phyloP scores from a whole-genome alignment of 2,797 vertebrate genomes.

The Brachymystax lenok region DNA sequence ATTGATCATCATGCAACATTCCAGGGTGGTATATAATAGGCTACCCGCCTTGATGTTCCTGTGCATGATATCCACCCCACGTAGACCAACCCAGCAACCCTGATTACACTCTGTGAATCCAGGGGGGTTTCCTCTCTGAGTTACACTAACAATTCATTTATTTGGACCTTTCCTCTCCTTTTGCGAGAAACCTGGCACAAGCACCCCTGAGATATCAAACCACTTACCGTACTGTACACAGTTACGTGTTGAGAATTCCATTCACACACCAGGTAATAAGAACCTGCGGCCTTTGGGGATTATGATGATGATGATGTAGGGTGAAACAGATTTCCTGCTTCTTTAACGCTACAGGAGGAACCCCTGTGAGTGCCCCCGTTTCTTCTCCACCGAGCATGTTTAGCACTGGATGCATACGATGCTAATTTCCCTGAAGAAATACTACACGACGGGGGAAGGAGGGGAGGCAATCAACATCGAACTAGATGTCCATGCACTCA shows the following conservation, averaged over 20 bases:
- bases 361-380: constrained; percentile 37
- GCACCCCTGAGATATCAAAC: background rate
- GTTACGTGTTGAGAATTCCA: background rate
- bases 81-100: constrained; percentile 17
- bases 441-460: background rate
- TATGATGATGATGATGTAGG: background rate
- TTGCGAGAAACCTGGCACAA: constrained; percentile 36
- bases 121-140: constrained; percentile 15
- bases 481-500: constrained; percentile 15
- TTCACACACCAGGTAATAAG: background rate
- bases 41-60: constrained; percentile 13
- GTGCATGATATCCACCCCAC: constrained; percentile 22
- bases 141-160: constrained; percentile 58
- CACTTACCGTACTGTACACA: background rate
- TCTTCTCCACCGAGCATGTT: constrained; percentile 23
- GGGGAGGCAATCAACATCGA: background rate
- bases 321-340: background rate
- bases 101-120: constrained; percentile 2
- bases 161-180: constrained; percentile 45
- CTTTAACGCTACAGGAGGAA: background rate
- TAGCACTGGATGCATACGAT: constrained; percentile 37
- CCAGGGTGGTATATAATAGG: constrained; percentile 13
- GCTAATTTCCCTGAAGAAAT: constrained; percentile 26
- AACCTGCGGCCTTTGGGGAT: background rate
- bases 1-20: constrained; percentile 50